Base-by-base conservation (phyloP, 1,140 invertebrate species). In the Drosophila guanche region DNA sequence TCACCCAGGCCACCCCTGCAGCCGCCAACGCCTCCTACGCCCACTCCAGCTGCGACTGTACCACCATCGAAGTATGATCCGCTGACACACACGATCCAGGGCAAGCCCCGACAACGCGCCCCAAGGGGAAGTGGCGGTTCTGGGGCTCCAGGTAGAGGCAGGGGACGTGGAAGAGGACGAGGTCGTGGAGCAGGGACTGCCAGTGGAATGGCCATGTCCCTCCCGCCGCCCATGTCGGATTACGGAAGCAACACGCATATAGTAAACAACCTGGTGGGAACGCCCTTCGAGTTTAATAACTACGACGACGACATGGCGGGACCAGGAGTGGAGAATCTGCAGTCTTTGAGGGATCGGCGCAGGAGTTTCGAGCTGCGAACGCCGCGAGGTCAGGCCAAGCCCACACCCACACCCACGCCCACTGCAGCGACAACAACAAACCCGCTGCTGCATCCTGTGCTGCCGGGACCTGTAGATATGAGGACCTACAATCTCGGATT, bases 401-500 rank as follows among this genome's bases (percentile, higher is more conserved):
- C 67, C 0, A 5, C 67, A 3, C 1, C 67, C 0, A 5, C 67
- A 3, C 8, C 76, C 3, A 43, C 67, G 16, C 20, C 71, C 4
- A 29, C 10, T 23, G 25, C 42, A 0, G 14, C 40, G 5, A 51
- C 48, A 4, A 16, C 73, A 1, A 52, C 20, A 0, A 84, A 75
- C 59, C 68, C 77, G 0, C 20, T 86, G 20, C 51, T 88, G 20
- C 72, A 84, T 45, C 95, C 96, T 0, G 92, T 96, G 14, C 79
- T 97, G 45, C 96, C 96, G 1, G 96, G 96, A 2, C 96, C 96
- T 0, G 96, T 97, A 2, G 96, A 97, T 91, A 97, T 97, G 96
- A 93, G 96, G 33, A 97, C 96, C 0, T 97, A 97, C 79, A 96
- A 94, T 79, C 92, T 93, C 0, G 91, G 90, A 46, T 93, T 91